Percentiles rank a stretch among this genome's conserved stretches.
Conservation (phyloP, 2,797 vertebrate genomes). For the Acanthurus leucopareius region DNA sequence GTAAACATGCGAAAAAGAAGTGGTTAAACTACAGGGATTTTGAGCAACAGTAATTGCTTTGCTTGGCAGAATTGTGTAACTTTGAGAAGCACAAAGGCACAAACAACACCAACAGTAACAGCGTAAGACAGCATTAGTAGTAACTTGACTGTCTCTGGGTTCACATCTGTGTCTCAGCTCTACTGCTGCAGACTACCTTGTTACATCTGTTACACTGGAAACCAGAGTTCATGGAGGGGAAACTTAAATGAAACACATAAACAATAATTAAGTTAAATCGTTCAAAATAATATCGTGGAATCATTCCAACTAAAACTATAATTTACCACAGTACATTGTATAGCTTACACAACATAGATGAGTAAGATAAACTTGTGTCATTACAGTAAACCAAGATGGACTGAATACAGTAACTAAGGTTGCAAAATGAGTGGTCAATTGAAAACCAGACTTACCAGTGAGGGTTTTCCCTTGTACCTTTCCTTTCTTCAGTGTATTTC, state of each 20-base stretch:
- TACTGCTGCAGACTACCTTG: too few species aligned
- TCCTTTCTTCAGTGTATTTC: constrained; percentile 70
- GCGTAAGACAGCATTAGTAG: constrained; percentile 15
- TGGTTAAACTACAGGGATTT: background rate
- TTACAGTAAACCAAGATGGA: background rate
- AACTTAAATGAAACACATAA: too few species aligned
- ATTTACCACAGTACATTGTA: background rate
- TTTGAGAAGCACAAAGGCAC: background rate
- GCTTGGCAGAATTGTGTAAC: background rate
- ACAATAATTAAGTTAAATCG: background rate
- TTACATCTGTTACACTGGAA: too few species aligned
- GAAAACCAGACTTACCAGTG: constrained; percentile 72
- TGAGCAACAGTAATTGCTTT: background rate
- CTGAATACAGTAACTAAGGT: background rate
- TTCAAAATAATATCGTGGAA: constrained; percentile 11
- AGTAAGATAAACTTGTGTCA: background rate
- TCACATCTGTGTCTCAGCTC: constrained; percentile 5
- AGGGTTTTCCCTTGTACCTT: constrained; percentile 70
- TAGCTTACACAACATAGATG: constrained; percentile 18
- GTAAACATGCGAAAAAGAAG: background rate
- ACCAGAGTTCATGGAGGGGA: too few species aligned
- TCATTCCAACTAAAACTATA: constrained; percentile 4
- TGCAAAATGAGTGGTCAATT: constrained; percentile 3
- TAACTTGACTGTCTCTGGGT: background rate
- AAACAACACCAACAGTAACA: constrained; percentile 9